Evolutionary conservation across 2,888 invertebrate genomes (phyloP).

Genomic region (Caenorhabditis zanzibari): DNA sequence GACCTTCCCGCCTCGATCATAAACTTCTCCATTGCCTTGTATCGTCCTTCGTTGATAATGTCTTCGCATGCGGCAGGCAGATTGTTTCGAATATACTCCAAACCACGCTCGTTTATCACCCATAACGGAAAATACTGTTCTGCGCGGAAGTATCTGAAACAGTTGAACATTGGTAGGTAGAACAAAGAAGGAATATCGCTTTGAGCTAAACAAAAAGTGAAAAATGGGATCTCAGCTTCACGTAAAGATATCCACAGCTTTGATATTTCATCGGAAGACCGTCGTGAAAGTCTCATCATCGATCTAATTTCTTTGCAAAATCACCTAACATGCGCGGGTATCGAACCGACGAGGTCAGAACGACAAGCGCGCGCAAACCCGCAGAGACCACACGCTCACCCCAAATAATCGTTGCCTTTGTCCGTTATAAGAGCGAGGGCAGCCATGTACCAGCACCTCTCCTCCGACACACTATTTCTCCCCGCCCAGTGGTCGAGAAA

Average conservation of each 20-base stretch:
- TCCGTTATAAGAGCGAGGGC: constrained; percentile 95
- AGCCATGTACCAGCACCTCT: constrained; percentile 89
- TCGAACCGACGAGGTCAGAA: constrained; percentile 42
- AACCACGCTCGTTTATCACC: constrained; percentile 85
- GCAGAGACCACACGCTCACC: constrained; percentile 81
- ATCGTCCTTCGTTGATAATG: constrained; percentile 86
- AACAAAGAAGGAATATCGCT: background rate
- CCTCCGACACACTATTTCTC: constrained; percentile 84
- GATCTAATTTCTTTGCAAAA: constrained; percentile 58
- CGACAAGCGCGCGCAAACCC: constrained; percentile 82
- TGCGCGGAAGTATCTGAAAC: constrained; percentile 88
- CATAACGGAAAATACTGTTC: constrained; percentile 89
- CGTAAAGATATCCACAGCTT: constrained; percentile 67
- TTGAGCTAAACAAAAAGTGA: background rate
- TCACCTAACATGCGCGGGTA: constrained; percentile 4
- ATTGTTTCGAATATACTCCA: constrained; percentile 85
- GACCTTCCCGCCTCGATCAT: constrained; percentile 91
- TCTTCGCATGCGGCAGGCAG: constrained; percentile 91
- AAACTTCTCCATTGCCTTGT: constrained; percentile 91
- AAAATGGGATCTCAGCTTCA: constrained; percentile 68
- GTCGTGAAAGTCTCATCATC: constrained; percentile 72
- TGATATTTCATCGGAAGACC: constrained; percentile 68
- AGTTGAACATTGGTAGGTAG: background rate
- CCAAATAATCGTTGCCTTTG: constrained; percentile 89
- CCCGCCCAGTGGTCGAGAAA: constrained; percentile 85